Evolutionary conservation across 2,888 invertebrate species (phyloP).

Genomic region (Polia nebulosa): DNA sequence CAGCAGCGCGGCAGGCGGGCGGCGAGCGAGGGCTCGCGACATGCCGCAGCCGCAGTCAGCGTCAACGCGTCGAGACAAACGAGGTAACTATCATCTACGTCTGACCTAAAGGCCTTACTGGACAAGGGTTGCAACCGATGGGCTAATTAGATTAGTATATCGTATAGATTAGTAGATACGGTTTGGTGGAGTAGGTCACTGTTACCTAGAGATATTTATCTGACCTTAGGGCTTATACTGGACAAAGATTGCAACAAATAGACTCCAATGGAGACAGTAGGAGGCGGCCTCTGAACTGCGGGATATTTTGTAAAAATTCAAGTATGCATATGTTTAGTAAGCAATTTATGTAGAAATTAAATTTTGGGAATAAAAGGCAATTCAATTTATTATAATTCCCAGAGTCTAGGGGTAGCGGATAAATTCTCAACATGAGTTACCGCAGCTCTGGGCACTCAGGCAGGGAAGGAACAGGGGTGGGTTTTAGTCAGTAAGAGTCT

Average conservation of each 20-base stretch:
- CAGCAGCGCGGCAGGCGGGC: slow-evolving; percentile 86
- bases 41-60: slow-evolving; percentile 91
- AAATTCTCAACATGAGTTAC: too few species aligned
- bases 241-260: neutral
- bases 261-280: neutral
- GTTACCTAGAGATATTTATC: neutral
- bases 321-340: neutral
- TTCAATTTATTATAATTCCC: too few species aligned
- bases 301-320: neutral
- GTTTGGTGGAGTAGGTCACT: too few species aligned
- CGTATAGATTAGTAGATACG: too few species aligned
- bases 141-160: too few species aligned
- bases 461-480: too few species aligned
- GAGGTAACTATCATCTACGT: slow-evolving; percentile 76
- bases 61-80: slow-evolving; percentile 87
- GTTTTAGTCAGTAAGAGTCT: too few species aligned
- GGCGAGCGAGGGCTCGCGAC: slow-evolving; percentile 92
- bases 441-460: too few species aligned
- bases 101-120: neutral
- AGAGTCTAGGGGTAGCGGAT: too few species aligned
- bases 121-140: neutral
- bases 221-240: neutral
- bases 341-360: neutral
- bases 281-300: neutral
- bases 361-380: neutral